These are phyloP conservation scores for Lutraria lutraria DNA, from an alignment of 2,888 invertebrate species.

Conservation along the genomic window DNA sequence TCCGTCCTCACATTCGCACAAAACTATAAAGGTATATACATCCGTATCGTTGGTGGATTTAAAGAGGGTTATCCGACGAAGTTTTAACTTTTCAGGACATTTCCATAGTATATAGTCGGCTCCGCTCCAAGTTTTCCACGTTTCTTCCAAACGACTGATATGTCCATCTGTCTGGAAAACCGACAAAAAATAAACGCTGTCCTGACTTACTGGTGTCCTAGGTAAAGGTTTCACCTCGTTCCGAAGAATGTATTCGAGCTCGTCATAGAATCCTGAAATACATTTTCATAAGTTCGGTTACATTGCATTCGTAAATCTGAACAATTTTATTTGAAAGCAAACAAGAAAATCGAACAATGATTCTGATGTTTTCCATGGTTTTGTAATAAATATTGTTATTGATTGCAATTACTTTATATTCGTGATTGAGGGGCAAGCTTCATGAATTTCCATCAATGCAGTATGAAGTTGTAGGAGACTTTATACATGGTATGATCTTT, in stretches of 20 bases:
- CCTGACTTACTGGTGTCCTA: constrained; percentile 80
- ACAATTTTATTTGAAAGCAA: too few relatives aligned
- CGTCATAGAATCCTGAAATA: constrained; percentile 75
- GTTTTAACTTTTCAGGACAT: constrained; percentile 78
- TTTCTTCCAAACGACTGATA: constrained; percentile 75
- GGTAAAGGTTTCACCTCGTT: constrained; percentile 76
- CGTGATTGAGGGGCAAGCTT: too few relatives aligned
- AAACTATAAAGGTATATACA: constrained; percentile 77
- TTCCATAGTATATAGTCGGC: constrained; percentile 81
- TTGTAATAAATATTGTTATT: too few relatives aligned
- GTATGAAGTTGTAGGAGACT: too few relatives aligned
- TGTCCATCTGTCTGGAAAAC: constrained; percentile 80
- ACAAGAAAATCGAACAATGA: too few relatives aligned
- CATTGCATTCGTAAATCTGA: too few relatives aligned
- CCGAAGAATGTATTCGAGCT: constrained; percentile 73
- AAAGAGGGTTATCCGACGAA: constrained; percentile 81
- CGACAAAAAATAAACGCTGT: constrained; percentile 80
- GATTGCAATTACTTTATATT: too few relatives aligned
- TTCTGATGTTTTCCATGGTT: too few relatives aligned
- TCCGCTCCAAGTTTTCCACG: constrained; percentile 83
- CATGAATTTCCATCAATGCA: too few relatives aligned
- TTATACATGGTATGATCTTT: too few relatives aligned
- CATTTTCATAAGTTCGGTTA: too few relatives aligned
- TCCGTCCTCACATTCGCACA: constrained; percentile 81
- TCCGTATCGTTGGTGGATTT: constrained; percentile 72